A percentile compares a stretch with the other conserved stretches of the same genome.
Conservation (phyloP, 2,888 invertebrate genomes). For the Amblyteles armatorius region DNA sequence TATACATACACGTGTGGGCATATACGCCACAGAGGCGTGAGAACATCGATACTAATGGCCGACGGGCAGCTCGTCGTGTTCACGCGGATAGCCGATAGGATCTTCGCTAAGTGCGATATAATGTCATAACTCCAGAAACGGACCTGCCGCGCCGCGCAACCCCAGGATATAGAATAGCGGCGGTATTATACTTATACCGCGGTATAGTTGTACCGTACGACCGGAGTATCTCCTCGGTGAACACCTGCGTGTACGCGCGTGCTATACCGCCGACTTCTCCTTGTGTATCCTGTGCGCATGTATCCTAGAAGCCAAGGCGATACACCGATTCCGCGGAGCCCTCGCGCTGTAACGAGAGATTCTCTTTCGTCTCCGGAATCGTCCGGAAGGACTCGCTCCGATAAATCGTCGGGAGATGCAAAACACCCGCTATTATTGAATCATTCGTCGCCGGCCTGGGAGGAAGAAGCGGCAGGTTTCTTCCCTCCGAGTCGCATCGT, state of each 20-base stretch:
- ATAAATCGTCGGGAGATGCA: constrained; percentile 32
- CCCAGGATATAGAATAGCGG: constrained; percentile 47
- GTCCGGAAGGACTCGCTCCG: constrained; percentile 26
- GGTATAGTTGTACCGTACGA: not conserved
- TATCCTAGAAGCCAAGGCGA: not conserved
- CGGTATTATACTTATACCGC: constrained; percentile 12
- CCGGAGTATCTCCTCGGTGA: not conserved
- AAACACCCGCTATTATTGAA: constrained; percentile 44
- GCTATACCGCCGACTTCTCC: constrained; percentile 1
- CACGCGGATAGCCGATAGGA: constrained; percentile 75
- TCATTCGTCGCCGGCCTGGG: constrained; percentile 29
- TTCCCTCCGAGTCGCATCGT: constrained; percentile 40
- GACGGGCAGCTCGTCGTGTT: constrained; percentile 78
- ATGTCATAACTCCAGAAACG: constrained; percentile 79
- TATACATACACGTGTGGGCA: constrained; percentile 43
- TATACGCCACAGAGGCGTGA: constrained; percentile 77
- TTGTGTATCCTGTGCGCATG: not conserved
- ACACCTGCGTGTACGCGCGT: constrained; percentile 50
- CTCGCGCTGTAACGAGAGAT: constrained; percentile 44
- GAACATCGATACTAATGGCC: constrained; percentile 80
- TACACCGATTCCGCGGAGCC: not conserved
- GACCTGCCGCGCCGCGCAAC: constrained; percentile 62
- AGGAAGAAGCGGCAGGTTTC: constrained; percentile 3
- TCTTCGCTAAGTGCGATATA: constrained; percentile 79
- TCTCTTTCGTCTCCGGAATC: constrained; percentile 30